phyloP scores from a whole-genome alignment of 2,113 vertebrate genomes.

The Pelmatolapia mariae region DNA sequence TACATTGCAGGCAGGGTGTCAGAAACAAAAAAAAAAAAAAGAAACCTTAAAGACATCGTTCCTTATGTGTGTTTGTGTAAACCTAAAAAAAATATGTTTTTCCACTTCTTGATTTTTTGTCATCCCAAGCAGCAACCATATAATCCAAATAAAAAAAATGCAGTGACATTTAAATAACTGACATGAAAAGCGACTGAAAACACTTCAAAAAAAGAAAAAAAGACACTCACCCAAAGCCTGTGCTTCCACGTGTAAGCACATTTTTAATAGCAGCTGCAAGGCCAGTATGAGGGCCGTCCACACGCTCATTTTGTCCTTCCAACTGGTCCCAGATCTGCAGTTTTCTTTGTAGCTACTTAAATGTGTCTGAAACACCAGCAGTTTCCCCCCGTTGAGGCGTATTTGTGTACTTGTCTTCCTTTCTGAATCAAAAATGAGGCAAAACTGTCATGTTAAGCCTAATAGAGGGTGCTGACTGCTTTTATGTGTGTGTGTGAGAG shows the following conservation, averaged over 20 bases:
- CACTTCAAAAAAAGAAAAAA: background rate
- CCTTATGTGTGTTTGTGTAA: background rate
- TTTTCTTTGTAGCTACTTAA: background rate
- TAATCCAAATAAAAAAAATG: background rate
- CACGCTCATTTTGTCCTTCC: slow-evolving; percentile 54
- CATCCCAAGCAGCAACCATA: background rate
- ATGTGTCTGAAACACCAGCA: background rate
- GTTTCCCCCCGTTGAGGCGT: background rate
- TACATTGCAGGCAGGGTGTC: slow-evolving; percentile 1
- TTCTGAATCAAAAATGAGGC: slow-evolving; percentile 24
- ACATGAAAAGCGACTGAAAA: background rate
- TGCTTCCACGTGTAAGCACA: slow-evolving; percentile 55
- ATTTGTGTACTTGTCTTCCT: slow-evolving; percentile 6
- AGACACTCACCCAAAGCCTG: slow-evolving; percentile 66
- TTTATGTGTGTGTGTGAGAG: background rate
- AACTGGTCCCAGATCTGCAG: slow-evolving; percentile 31
- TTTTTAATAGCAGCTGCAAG: slow-evolving; percentile 72
- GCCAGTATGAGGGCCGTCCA: slow-evolving; percentile 61
- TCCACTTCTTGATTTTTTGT: background rate
- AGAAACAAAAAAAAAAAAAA: background rate
- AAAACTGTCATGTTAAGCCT: slow-evolving; percentile 26
- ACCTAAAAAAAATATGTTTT: background rate
- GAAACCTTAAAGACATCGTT: background rate
- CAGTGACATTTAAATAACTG: background rate
- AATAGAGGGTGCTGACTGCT: slow-evolving; percentile 12